Evolutionary conservation across 2,797 vertebrate genomes (phyloP).

Genomic region (Pachyuromys duprasi): DNA sequence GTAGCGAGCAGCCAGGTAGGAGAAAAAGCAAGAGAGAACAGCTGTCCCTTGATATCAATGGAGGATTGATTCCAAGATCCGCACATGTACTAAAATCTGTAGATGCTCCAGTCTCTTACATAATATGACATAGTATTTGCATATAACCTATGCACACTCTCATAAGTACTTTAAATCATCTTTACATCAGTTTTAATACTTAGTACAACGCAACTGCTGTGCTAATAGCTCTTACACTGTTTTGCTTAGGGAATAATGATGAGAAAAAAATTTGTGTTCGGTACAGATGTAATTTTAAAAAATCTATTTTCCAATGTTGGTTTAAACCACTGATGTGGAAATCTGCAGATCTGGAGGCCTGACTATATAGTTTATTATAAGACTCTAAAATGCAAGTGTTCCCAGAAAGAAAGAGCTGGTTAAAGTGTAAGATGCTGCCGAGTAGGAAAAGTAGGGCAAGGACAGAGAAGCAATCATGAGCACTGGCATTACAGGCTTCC

Average conservation of each 20-base stretch:
- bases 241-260: neutral
- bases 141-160: neutral
- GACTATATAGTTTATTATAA: constrained; percentile 3
- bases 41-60: neutral
- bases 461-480: neutral
- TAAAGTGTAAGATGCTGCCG: constrained; percentile 3
- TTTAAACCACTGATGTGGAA: constrained; percentile 5
- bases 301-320: neutral
- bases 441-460: constrained; percentile 35
- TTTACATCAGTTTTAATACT: neutral
- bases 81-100: neutral
- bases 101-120: neutral
- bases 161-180: constrained; percentile 1
- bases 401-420: constrained; percentile 30
- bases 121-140: neutral
- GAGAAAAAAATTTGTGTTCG: constrained; percentile 3
- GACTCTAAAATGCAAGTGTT: constrained; percentile 3
- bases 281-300: neutral
- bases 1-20: neutral
- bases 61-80: neutral
- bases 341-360: neutral
- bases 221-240: neutral
- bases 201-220: neutral
- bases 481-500: neutral
- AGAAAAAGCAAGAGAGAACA: neutral